Evolutionary conservation across 2,797 vertebrate species (phyloP).

Genomic region (Helostoma temminkii): DNA sequence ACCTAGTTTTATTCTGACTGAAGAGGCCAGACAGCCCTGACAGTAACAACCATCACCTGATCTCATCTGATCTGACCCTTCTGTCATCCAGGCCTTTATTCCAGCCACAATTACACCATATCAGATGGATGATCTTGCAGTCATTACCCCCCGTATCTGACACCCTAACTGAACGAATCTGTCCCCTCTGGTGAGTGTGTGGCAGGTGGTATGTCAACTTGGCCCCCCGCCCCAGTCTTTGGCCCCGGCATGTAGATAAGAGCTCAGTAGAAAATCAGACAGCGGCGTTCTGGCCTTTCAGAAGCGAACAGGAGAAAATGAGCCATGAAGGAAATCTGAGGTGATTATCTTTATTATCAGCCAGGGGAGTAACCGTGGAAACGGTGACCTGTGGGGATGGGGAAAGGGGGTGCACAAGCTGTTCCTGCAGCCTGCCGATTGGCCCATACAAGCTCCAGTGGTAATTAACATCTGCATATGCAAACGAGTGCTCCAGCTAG

Average conservation of each 20-base stretch:
- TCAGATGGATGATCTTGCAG: conserved; percentile 66
- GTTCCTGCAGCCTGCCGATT: conserved; percentile 77
- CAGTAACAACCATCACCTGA: conserved; percentile 62
- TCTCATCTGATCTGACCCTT: conserved; percentile 67
- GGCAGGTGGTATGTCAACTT: conserved; percentile 73
- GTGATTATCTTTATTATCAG: conserved; percentile 84
- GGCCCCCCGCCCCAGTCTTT: conserved; percentile 42
- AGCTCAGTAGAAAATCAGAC: conserved; percentile 77
- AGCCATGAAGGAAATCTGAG: conserved; percentile 82
- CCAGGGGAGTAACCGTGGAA: conserved; percentile 77
- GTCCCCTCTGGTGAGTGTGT: conserved; percentile 67
- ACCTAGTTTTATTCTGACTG: conserved; percentile 17
- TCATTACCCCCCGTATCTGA: conserved; percentile 66
- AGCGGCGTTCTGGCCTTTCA: conserved; percentile 75
- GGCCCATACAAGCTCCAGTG: conserved; percentile 74
- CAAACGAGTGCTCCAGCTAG: conserved; percentile 70
- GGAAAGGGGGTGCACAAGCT: conserved; percentile 57
- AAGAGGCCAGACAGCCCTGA: conserved; percentile 11
- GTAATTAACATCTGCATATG: conserved; percentile 87
- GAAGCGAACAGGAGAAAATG: conserved; percentile 74
- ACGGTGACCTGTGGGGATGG: conserved; percentile 61
- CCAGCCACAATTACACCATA: conserved; percentile 63
- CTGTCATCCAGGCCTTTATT: conserved; percentile 51
- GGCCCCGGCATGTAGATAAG: conserved; percentile 65
- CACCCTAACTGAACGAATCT: conserved; percentile 62